phyloP scores from a whole-genome alignment of 2,113 vertebrate species.

The Nettapus auritus region DNA sequence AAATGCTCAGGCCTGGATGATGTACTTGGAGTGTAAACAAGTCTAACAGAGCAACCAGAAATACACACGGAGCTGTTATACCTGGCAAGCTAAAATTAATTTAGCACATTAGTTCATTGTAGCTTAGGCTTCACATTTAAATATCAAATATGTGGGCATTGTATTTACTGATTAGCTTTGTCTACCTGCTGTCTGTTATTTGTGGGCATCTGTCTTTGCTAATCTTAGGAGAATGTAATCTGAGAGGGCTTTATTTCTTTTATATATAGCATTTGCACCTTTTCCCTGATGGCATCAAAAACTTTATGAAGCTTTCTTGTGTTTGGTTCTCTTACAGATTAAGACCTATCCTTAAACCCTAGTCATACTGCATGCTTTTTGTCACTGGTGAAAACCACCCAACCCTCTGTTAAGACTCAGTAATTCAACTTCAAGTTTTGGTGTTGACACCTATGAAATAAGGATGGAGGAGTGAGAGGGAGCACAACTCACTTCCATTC shows the following conservation, averaged over 20 bases:
- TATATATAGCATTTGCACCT: constrained; percentile 13
- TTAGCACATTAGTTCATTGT: not conserved
- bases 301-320: not conserved
- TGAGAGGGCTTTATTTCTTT: constrained; percentile 10
- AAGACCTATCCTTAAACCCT: not conserved
- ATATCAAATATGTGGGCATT: constrained; percentile 32
- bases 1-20: not conserved
- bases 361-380: not conserved
- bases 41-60: constrained; percentile 24
- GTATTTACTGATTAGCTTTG: constrained; percentile 38
- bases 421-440: not conserved
- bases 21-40: not conserved
- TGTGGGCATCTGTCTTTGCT: constrained; percentile 48
- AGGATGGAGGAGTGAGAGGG: not conserved
- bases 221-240: constrained; percentile 34
- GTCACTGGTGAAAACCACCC: not conserved
- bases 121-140: constrained; percentile 49
- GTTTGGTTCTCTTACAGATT: not conserved
- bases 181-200: constrained; percentile 28
- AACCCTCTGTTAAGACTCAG: not conserved
- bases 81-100: constrained; percentile 22
- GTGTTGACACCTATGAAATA: not conserved
- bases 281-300: not conserved
- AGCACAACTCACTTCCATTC: not conserved
- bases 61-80: not conserved